A percentile compares a stretch with the other conserved stretches of the same genome.
Conservation (phyloP, 2,797 vertebrate species). For the Mormyrops boulengeri region DNA sequence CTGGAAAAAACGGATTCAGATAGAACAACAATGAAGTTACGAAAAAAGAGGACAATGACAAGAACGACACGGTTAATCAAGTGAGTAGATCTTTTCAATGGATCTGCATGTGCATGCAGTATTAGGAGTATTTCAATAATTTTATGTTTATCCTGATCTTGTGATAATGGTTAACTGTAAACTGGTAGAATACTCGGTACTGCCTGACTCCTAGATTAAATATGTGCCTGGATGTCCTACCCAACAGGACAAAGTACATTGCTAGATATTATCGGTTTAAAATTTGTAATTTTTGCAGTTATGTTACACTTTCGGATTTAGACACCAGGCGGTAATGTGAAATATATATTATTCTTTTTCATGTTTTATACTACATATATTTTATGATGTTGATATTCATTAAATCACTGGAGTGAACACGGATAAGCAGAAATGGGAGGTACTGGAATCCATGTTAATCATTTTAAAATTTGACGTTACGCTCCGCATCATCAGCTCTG, state of each 20-base stretch:
- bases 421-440: background rate
- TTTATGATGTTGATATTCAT: background rate
- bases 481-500: background rate
- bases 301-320: background rate
- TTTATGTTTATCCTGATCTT: background rate
- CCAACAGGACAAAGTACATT: background rate
- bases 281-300: background rate
- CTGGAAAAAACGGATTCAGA: background rate
- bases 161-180: background rate
- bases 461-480: background rate
- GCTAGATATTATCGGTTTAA: background rate
- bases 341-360: background rate
- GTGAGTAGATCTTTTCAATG: conserved; percentile 4
- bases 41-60: background rate
- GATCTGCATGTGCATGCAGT: background rate
- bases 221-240: background rate
- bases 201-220: background rate
- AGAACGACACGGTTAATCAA: background rate
- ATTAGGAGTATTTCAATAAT: background rate
- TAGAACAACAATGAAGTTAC: background rate
- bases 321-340: background rate
- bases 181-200: background rate
- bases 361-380: background rate
- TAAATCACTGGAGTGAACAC: background rate
- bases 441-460: background rate